Conservation (phyloP, 2,888 invertebrate genomes). For the Acleris literana region DNA sequence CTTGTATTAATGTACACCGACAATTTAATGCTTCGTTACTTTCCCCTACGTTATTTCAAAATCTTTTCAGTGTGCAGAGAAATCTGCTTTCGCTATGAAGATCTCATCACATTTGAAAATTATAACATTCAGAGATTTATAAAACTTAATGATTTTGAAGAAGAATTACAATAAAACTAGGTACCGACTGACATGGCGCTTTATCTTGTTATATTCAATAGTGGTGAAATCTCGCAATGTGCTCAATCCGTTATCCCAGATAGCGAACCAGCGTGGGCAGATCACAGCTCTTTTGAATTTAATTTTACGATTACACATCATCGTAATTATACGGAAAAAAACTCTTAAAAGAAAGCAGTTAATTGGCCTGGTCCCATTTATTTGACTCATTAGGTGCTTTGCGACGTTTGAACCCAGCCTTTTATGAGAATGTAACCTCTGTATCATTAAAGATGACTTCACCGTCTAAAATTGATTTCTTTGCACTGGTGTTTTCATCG, state of each 20-base stretch:
- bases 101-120: conserved; percentile 1
- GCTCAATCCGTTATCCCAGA: conserved; percentile 34
- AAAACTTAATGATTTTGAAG: not conserved
- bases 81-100: conserved; percentile 21
- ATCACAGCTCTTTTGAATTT: conserved; percentile 34
- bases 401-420: conserved; percentile 23
- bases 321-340: conserved; percentile 35
- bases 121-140: not conserved
- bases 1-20: conserved; percentile 33
- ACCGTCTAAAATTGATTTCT: not conserved
- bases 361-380: conserved; percentile 56
- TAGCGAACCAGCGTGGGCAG: conserved; percentile 30
- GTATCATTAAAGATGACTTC: conserved; percentile 28
- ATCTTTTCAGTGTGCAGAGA: conserved; percentile 31
- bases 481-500: conserved; percentile 4
- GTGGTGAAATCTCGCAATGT: conserved; percentile 27
- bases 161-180: conserved; percentile 5
- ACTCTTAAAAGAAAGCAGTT: conserved; percentile 55
- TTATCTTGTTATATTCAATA: conserved; percentile 30
- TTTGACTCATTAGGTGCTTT: conserved; percentile 41
- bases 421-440: conserved; percentile 1
- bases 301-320: conserved; percentile 31
- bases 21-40: conserved; percentile 35
- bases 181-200: conserved; percentile 16
- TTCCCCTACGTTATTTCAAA: conserved; percentile 34